Evolutionary conservation across 2,888 invertebrate genomes (phyloP), one percentile per base, ranked within the genome.

Genomic region (Hemistola chrysoprasaria): DNA sequence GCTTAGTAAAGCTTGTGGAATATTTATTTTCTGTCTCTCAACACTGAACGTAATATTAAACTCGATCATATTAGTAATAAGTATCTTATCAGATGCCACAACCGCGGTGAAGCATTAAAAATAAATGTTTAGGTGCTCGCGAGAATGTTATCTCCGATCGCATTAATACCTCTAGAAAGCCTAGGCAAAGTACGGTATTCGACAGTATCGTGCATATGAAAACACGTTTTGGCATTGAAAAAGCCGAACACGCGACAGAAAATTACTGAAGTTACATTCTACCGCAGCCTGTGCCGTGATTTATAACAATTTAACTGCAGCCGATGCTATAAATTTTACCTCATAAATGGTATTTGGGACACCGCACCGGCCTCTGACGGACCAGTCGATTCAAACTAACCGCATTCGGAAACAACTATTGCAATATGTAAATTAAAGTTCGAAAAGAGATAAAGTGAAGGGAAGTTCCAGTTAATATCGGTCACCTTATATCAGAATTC

Each of bases 311-410:
- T 39, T 47, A 50, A 55, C 35, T 46, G 50, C 52, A 51, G 46
- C 50, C 41, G 40, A 51, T 50, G 55, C 48, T 50, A 65, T 62
- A 68, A 65, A 64, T 64, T 62, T 44, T 51, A 49, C 59, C 45
- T 58, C 55, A 59, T 62, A 65, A 63, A 58, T 59, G 65, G 60
- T 62, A 72, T 71, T 66, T 62, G 53, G 67, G 60, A 62, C 66
- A 62, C 47, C 48, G 36, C 66, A 62, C 47, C 48, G 36, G 39
- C 53, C 30, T 21, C 21, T 41, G 47, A 47, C 39, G 33, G 40
- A 50, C 47, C 46, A 49, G 16, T 16, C 54, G 52, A 43, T 40
- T 47, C 47, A 53, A 51, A 53, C 34, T 49, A 55, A 56, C 58
- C 58, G 50, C 59, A 57, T 52, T 54, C 47, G 40, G 39, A 47